phyloP scores from a whole-genome alignment of 2,797 vertebrate species.

The Intellagama lesueurii region DNA sequence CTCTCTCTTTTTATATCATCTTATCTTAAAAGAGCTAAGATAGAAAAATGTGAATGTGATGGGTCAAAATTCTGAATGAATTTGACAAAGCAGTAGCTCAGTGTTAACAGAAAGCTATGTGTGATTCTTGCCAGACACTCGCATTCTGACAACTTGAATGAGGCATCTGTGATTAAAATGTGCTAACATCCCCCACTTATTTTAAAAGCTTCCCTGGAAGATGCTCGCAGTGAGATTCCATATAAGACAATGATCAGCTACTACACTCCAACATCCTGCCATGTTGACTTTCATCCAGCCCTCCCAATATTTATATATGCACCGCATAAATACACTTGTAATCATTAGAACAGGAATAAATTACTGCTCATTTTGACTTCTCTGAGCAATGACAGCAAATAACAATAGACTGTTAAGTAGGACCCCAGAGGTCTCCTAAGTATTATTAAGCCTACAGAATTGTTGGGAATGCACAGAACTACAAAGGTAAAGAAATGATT shows the following conservation, averaged over 20 bases:
- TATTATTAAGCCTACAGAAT: slow-evolving; percentile 68
- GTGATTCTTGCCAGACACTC: slow-evolving; percentile 37
- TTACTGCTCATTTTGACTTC: slow-evolving; percentile 57
- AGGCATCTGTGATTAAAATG: slow-evolving; percentile 40
- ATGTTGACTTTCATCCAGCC: slow-evolving; percentile 44
- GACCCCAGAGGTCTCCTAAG: slow-evolving; percentile 61
- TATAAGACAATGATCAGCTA: not conserved
- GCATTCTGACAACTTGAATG: slow-evolving; percentile 43
- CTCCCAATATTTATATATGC: slow-evolving; percentile 53
- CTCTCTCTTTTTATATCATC: slow-evolving; percentile 48
- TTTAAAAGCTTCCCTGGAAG: slow-evolving; percentile 44
- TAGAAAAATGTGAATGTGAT: slow-evolving; percentile 39
- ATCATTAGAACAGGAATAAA: slow-evolving; percentile 60
- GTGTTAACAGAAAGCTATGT: slow-evolving; percentile 59
- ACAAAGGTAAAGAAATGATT: slow-evolving; percentile 73
- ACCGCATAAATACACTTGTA: slow-evolving; percentile 50
- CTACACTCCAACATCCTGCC: slow-evolving; percentile 19
- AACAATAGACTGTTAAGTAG: slow-evolving; percentile 59
- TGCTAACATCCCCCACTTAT: slow-evolving; percentile 58
- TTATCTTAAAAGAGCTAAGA: slow-evolving; percentile 53
- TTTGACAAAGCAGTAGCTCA: slow-evolving; percentile 48
- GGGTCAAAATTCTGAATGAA: slow-evolving; percentile 56
- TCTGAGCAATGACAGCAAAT: slow-evolving; percentile 62
- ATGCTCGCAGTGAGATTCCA: slow-evolving; percentile 37
- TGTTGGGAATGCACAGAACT: slow-evolving; percentile 64